A percentile compares a stretch with the other conserved stretches of the same genome.
Conservation (phyloP, 2,888 invertebrate genomes). For the Yponomeuta plumbellus region DNA sequence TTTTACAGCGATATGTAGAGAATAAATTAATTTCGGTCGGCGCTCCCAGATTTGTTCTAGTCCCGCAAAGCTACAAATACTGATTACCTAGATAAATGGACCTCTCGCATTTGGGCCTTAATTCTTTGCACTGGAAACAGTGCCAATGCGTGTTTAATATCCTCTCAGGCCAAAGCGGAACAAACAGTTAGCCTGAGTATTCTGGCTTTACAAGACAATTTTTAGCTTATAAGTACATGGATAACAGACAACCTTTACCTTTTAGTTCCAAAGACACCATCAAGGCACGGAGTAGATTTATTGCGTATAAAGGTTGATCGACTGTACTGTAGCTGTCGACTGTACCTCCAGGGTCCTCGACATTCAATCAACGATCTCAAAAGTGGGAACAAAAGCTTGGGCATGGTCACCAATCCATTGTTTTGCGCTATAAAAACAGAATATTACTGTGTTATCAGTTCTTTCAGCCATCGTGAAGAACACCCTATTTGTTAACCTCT, state of each 20-base stretch:
- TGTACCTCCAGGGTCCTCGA: too few relatives aligned
- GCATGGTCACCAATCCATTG: too few relatives aligned
- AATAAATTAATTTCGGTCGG: slow-evolving; percentile 7
- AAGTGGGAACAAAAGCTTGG: too few relatives aligned
- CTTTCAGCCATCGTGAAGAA: too few relatives aligned
- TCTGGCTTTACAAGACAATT: not conserved
- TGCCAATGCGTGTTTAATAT: not conserved
- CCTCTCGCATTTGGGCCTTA: not conserved
- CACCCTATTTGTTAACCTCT: too few relatives aligned
- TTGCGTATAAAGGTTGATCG: too few relatives aligned
- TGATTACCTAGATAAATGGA: slow-evolving; percentile 14
- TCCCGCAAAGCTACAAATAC: slow-evolving; percentile 15
- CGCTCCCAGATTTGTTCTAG: not conserved
- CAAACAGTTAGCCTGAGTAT: not conserved
- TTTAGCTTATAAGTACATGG: not conserved
- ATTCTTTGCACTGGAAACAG: not conserved
- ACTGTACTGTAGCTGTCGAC: too few relatives aligned
- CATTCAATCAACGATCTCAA: too few relatives aligned
- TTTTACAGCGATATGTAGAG: not conserved
- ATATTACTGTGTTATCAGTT: too few relatives aligned
- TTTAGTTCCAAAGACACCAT: too few relatives aligned
- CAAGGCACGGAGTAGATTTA: too few relatives aligned
- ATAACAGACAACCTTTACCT: not conserved
- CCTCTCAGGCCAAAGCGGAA: not conserved
- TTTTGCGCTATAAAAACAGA: too few relatives aligned